Evolutionary conservation across 2,113 vertebrate species (phyloP).

Genomic region (Mus spicilegus): DNA sequence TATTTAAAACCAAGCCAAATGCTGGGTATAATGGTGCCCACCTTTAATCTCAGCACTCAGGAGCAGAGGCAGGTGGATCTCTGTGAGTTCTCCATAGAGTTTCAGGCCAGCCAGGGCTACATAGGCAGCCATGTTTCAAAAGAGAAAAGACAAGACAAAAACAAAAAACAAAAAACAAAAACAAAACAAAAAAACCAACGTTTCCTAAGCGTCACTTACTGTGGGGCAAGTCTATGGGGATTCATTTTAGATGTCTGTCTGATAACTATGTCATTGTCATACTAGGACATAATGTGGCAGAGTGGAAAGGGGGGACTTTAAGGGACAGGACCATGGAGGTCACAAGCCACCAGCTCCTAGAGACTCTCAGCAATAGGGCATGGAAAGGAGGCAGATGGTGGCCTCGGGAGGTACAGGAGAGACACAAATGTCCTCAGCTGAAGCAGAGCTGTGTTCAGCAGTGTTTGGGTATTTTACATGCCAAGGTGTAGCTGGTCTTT

Average conservation of each 20-base stretch:
- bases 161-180: background rate
- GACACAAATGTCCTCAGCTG: background rate
- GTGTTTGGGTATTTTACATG: background rate
- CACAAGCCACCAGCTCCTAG: background rate
- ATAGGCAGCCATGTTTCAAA: background rate
- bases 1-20: background rate
- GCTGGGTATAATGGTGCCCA: background rate
- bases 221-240: background rate
- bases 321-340: background rate
- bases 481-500: no score
- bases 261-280: background rate
- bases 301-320: background rate
- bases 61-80: background rate
- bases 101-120: background rate
- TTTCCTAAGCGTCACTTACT: background rate
- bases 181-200: background rate
- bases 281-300: background rate
- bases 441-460: background rate
- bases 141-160: background rate
- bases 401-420: background rate
- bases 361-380: background rate
- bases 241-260: fast-evolving
- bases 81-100: background rate
- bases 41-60: background rate
- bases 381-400: background rate